Conservation (phyloP, 2,113 vertebrate genomes). For the Oreotragus oreotragus region DNA sequence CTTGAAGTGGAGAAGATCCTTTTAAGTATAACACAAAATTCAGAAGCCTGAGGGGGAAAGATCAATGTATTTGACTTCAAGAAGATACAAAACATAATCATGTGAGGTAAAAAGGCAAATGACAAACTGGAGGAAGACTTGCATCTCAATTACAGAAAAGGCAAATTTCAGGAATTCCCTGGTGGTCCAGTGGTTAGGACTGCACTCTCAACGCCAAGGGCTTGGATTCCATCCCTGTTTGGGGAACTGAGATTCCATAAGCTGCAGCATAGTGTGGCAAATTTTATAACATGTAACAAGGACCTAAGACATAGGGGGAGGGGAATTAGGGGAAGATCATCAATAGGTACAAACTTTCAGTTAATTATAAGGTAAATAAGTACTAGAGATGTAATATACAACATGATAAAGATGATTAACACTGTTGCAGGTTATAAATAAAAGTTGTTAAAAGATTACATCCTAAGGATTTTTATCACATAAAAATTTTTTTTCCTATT, state of each 20-base stretch:
- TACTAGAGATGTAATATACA: neutral
- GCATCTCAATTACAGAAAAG: neutral
- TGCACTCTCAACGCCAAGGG: neutral
- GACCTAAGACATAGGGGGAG: neutral
- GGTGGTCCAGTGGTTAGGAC: neutral
- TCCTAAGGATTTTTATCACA: neutral
- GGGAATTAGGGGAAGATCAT: neutral
- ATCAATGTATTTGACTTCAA: neutral
- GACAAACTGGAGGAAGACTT: neutral
- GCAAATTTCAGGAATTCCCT: neutral
- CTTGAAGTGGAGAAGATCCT: neutral
- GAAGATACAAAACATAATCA: neutral
- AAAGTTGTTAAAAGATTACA: neutral
- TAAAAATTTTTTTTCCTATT: neutral
- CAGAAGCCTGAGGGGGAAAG: neutral
- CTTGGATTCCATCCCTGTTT: neutral
- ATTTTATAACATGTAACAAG: neutral
- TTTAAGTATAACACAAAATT: neutral
- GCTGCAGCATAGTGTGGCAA: neutral
- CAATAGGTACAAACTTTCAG: neutral
- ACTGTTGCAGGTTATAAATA: neutral
- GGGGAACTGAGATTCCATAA: neutral
- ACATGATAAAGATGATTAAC: neutral
- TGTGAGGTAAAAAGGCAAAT: neutral
- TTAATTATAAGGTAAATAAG: neutral